Conservation (phyloP, 2,797 vertebrate genomes). For the Ptychobarbus kaznakovi region DNA sequence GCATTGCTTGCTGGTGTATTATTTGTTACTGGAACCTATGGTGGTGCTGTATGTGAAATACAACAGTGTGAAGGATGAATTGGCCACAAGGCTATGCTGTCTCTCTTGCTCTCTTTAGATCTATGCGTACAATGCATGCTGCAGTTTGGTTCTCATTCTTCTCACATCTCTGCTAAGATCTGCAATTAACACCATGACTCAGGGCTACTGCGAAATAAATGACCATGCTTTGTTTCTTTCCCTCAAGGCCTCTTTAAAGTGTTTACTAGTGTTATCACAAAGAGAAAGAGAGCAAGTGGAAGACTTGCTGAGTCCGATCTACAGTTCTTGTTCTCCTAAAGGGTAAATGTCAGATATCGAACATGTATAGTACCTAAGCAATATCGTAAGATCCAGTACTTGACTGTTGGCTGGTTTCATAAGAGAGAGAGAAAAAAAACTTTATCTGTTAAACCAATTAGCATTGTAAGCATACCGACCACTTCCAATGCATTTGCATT, state of each 20-base stretch:
- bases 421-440: not conserved
- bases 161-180: slow-evolving; percentile 45
- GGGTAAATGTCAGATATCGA: slow-evolving; percentile 52
- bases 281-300: not conserved
- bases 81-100: slow-evolving; percentile 1
- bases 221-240: slow-evolving; percentile 29
- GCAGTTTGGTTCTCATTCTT: slow-evolving; percentile 44
- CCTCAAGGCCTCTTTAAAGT: slow-evolving; percentile 9
- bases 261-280: slow-evolving; percentile 16
- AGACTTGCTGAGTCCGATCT: not conserved
- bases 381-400: not conserved
- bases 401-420: not conserved
- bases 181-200: slow-evolving; percentile 59
- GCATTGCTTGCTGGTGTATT: not conserved
- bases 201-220: slow-evolving; percentile 50
- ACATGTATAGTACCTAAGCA: not conserved
- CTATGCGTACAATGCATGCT: not conserved
- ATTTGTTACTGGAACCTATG: slow-evolving; percentile 20
- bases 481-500: not conserved
- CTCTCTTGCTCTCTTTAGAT: not conserved
- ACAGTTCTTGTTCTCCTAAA: slow-evolving; percentile 5
- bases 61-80: not conserved
- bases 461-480: not conserved
- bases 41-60: not conserved
- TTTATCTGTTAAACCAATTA: not conserved